A percentile compares a stretch with the other conserved stretches of the same genome.
These are phyloP conservation scores for Butastur rufipennis DNA, from an alignment of 2,113 vertebrate genomes.

Conservation along the genomic window DNA sequence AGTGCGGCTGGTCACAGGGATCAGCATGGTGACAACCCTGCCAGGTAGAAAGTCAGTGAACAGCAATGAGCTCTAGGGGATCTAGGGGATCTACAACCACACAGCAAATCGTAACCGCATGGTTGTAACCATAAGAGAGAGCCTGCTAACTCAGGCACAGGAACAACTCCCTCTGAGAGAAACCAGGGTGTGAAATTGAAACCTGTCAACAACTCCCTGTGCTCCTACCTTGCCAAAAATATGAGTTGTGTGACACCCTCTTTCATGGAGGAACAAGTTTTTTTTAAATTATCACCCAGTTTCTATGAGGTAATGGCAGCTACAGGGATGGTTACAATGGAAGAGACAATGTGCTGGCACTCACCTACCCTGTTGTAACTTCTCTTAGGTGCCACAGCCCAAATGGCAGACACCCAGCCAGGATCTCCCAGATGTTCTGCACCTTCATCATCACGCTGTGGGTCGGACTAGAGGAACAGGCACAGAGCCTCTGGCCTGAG, in stretches of 20 bases:
- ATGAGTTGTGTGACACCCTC: not conserved
- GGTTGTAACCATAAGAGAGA: not conserved
- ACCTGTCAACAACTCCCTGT: not conserved
- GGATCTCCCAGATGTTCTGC: not conserved
- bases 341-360: not conserved
- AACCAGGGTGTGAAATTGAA: not conserved
- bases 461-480: not conserved
- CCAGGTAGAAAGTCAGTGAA: not conserved
- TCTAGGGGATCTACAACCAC: not conserved
- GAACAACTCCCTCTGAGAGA: not conserved
- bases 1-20: constrained; percentile 82
- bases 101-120: not conserved
- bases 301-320: not conserved
- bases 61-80: not conserved
- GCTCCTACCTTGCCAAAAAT: not conserved
- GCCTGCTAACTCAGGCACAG: not conserved
- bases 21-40: constrained; percentile 89
- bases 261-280: not conserved
- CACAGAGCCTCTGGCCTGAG: rapidly evolving
- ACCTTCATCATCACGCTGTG: not conserved
- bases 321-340: not conserved
- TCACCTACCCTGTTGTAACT: not conserved
- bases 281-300: not conserved
- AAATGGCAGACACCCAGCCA: not conserved
- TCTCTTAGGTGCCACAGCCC: not conserved